Conservation (phyloP, 1,140 invertebrate genomes). For the Physella acuta region DNA sequence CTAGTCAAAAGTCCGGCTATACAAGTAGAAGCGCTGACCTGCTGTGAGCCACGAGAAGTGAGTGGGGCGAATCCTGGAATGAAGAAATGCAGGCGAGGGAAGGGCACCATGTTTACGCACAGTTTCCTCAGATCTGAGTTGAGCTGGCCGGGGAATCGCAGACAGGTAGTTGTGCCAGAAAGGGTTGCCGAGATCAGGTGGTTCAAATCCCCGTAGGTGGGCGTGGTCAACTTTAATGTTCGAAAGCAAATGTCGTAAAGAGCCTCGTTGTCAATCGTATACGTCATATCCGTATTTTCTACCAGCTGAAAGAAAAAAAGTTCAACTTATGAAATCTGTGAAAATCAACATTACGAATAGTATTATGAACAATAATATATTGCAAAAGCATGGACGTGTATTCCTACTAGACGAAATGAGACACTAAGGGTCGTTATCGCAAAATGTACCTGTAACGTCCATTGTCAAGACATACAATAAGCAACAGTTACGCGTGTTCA, state of each 20-base stretch:
- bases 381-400: too few species aligned
- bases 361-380: too few species aligned
- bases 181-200: slow-evolving; percentile 66
- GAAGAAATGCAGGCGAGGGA: slow-evolving; percentile 14
- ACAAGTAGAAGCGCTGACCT: too few species aligned
- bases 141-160: slow-evolving; percentile 78
- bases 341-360: too few species aligned
- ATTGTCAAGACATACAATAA: too few species aligned
- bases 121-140: slow-evolving; percentile 67
- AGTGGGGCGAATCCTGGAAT: slow-evolving; percentile 69
- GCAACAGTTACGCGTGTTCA: too few species aligned
- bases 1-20: too few species aligned
- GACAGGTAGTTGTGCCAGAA: slow-evolving; percentile 84
- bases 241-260: slow-evolving; percentile 65
- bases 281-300: slow-evolving; percentile 76
- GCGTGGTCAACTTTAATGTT: slow-evolving; percentile 74
- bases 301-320: slow-evolving; percentile 65
- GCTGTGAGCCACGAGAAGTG: slow-evolving; percentile 71
- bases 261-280: slow-evolving; percentile 78
- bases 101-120: slow-evolving; percentile 13
- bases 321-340: too few species aligned
- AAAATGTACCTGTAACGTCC: too few species aligned
- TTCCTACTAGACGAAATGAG: too few species aligned
- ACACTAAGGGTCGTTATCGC: too few species aligned
- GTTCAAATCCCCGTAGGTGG: slow-evolving; percentile 70